Conservation (phyloP, 2,113 vertebrate genomes). For the Scomber colias region DNA sequence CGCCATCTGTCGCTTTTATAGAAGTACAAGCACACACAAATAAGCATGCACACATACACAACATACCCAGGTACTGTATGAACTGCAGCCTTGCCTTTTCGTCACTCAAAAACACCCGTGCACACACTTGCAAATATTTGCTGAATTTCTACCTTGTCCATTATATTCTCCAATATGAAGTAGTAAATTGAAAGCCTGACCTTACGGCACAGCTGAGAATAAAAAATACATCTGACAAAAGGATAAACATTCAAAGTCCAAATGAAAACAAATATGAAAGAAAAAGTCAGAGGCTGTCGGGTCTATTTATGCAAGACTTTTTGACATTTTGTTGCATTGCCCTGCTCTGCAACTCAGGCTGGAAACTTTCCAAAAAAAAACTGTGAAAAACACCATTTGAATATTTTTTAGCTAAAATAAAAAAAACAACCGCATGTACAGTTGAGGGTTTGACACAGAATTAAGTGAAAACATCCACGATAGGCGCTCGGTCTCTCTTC, state of each 20-base stretch:
- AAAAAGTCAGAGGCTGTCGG: constrained; percentile 17
- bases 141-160: constrained; percentile 14
- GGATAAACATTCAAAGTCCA: constrained; percentile 22
- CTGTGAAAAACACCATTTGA: constrained; percentile 11
- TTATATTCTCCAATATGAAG: constrained; percentile 11
- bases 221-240: constrained; percentile 28
- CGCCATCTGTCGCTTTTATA: constrained; percentile 64
- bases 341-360: constrained; percentile 1
- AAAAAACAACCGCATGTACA: not conserved
- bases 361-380: constrained; percentile 28
- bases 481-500: not conserved
- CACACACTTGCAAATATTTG: constrained; percentile 13
- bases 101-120: constrained; percentile 7
- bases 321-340: constrained; percentile 2
- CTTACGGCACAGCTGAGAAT: constrained; percentile 16
- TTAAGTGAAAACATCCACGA: constrained; percentile 1
- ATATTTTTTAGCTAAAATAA: not conserved
- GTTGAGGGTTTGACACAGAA: constrained; percentile 14
- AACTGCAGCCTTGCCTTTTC: constrained; percentile 12
- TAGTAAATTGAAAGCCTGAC: constrained; percentile 7
- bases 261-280: constrained; percentile 8
- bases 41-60: not conserved
- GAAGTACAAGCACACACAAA: constrained; percentile 18
- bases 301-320: not conserved
- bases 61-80: constrained; percentile 18